Conservation (phyloP, 1,140 invertebrate genomes). For the Cydia pomonella region DNA sequence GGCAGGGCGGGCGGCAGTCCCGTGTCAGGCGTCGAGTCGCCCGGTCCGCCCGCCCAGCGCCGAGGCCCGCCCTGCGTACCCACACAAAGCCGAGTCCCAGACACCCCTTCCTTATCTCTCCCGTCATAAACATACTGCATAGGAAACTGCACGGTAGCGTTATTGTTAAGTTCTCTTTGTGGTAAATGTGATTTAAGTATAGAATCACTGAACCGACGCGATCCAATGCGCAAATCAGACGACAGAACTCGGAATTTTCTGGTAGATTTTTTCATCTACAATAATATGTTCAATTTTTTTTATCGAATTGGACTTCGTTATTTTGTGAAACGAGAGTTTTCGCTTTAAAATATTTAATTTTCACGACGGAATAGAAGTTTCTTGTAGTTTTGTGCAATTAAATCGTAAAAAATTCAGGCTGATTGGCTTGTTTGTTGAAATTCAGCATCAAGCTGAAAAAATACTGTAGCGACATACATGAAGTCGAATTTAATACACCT, state of each 20-base stretch:
- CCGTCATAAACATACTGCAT: conserved; percentile 16
- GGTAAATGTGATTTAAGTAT: conserved; percentile 54
- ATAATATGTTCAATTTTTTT: background rate
- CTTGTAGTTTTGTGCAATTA: background rate
- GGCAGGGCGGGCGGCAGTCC: conserved; percentile 67
- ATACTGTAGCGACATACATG: too few relatives aligned
- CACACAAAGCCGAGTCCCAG: conserved; percentile 35
- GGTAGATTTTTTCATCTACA: conserved; percentile 42
- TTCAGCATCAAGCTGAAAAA: background rate
- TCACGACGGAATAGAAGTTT: background rate
- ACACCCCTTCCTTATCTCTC: conserved; percentile 31
- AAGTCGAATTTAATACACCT: too few relatives aligned
- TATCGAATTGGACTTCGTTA: background rate
- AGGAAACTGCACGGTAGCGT: background rate
- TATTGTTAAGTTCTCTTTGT: conserved; percentile 35
- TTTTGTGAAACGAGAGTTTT: background rate
- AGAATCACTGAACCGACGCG: conserved; percentile 53
- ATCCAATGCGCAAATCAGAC: conserved; percentile 71
- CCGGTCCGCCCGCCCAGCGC: conserved; percentile 51
- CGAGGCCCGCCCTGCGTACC: conserved; percentile 49
- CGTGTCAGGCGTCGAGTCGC: conserved; percentile 69
- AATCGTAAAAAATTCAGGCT: background rate
- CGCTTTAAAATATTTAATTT: background rate
- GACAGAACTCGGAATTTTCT: conserved; percentile 48
- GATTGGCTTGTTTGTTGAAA: background rate